Conservation (phyloP, 2,888 invertebrate genomes). For the Amphipoea lucens region DNA sequence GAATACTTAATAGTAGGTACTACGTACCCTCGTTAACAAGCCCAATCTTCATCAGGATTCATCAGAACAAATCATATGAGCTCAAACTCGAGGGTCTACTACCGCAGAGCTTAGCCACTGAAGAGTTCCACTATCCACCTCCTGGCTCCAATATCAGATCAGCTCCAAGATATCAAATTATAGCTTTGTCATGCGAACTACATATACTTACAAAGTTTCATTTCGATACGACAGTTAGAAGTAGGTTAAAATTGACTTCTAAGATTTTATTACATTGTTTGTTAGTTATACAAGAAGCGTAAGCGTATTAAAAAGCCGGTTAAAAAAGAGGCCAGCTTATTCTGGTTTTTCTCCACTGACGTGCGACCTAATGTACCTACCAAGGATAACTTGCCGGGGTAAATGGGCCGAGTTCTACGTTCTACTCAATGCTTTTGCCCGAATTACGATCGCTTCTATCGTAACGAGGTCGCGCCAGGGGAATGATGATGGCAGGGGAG, state of each 20-base stretch:
- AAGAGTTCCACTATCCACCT: background rate
- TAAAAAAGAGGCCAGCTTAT: background rate
- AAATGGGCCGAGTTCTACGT: conserved; percentile 28
- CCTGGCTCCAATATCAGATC: background rate
- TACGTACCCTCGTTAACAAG: too few species aligned
- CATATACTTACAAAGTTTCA: background rate
- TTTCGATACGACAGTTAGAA: background rate
- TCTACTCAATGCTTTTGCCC: conserved; percentile 26
- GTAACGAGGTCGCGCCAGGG: conserved; percentile 12
- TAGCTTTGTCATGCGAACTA: background rate
- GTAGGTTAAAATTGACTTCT: background rate
- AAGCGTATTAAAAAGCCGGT: too few species aligned
- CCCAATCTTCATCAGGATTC: too few species aligned
- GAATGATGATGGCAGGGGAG: conserved; percentile 7
- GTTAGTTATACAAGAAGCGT: background rate
- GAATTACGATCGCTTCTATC: conserved; percentile 24
- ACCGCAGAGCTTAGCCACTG: background rate
- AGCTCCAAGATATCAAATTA: background rate
- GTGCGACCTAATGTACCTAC: conserved; percentile 5
- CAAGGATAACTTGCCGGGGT: conserved; percentile 22
- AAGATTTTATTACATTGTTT: background rate
- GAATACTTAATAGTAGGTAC: too few species aligned
- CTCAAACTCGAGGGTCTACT: too few species aligned
- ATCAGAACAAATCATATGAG: too few species aligned
- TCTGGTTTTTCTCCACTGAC: background rate